A percentile compares a stretch with the other conserved stretches of the same genome.
Conservation (phyloP, 2,888 invertebrate species). For the Dryadula phaetusa region DNA sequence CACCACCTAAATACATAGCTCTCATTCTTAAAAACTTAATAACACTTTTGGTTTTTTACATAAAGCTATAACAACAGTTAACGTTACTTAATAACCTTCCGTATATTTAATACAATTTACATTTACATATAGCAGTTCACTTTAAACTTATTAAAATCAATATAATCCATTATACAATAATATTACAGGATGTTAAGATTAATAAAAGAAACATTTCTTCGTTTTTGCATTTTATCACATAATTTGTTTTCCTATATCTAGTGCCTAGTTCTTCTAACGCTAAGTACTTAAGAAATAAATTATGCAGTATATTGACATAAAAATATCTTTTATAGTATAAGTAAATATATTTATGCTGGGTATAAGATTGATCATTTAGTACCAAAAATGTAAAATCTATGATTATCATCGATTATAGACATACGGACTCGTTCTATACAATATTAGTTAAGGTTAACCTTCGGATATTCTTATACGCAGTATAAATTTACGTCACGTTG, state of each 20-base stretch:
- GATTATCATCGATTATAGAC: slow-evolving; percentile 12
- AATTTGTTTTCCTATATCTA: slow-evolving; percentile 63
- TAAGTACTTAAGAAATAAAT: slow-evolving; percentile 72
- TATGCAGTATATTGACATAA: slow-evolving; percentile 75
- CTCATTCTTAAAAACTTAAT: slow-evolving; percentile 75
- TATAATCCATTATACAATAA: slow-evolving; percentile 43
- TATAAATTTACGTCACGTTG: slow-evolving; percentile 18
- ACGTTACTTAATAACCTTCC: slow-evolving; percentile 71
- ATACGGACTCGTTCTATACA: background rate
- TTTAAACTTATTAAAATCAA: slow-evolving; percentile 43
- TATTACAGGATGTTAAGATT: slow-evolving; percentile 60
- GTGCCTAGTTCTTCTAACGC: slow-evolving; percentile 52
- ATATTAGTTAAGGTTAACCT: slow-evolving; percentile 15
- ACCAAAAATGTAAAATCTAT: slow-evolving; percentile 30
- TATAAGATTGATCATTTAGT: slow-evolving; percentile 34
- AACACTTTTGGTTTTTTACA: slow-evolving; percentile 82
- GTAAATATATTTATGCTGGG: slow-evolving; percentile 34
- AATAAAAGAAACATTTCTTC: slow-evolving; percentile 64
- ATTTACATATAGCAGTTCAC: slow-evolving; percentile 45
- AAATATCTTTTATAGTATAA: slow-evolving; percentile 55
- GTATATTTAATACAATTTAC: slow-evolving; percentile 67
- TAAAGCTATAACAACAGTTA: slow-evolving; percentile 83
- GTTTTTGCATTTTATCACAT: slow-evolving; percentile 69
- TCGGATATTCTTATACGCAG: slow-evolving; percentile 22
- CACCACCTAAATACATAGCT: slow-evolving; percentile 29